Percentiles rank a stretch among this genome's conserved stretches.
Evolutionary conservation across 2,113 vertebrate species (phyloP).

Genomic region (Pelobates fuscus): DNA sequence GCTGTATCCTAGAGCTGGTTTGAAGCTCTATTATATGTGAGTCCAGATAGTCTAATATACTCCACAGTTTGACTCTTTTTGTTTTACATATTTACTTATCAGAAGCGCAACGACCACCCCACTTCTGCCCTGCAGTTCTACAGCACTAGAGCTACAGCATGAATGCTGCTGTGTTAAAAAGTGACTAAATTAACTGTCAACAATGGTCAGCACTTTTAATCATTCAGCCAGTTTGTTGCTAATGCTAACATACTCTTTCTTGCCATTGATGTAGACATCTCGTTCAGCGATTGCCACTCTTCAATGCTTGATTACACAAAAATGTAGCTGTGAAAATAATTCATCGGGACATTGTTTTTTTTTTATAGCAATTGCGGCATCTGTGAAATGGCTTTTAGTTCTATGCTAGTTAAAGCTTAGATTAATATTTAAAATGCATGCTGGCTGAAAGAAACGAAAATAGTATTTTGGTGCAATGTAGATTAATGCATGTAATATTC

Average conservation of each 20-base stretch:
- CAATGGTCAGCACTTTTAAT: background rate
- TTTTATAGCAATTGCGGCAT: constrained; percentile 8
- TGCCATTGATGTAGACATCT: background rate
- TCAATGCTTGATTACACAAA: constrained; percentile 41
- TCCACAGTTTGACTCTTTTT: no score
- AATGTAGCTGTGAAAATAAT: constrained; percentile 14
- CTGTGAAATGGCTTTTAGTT: constrained; percentile 17
- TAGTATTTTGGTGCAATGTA: constrained; percentile 6
- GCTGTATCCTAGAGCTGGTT: no score
- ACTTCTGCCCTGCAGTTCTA: no score
- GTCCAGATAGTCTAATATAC: no score
- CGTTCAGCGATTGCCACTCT: background rate
- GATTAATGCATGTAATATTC: constrained; percentile 41
- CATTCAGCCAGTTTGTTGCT: background rate
- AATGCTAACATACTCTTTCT: background rate
- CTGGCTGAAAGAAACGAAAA: background rate
- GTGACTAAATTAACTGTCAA: background rate
- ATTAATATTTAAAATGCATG: constrained; percentile 38
- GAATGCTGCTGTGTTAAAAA: background rate
- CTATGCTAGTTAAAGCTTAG: constrained; percentile 30
- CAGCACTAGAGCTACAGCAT: no score
- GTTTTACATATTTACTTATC: no score
- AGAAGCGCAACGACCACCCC: no score
- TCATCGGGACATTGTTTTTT: background rate
- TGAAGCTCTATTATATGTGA: no score